Conservation (phyloP, 2,888 invertebrate genomes). For the Scaeva pyrastri region DNA sequence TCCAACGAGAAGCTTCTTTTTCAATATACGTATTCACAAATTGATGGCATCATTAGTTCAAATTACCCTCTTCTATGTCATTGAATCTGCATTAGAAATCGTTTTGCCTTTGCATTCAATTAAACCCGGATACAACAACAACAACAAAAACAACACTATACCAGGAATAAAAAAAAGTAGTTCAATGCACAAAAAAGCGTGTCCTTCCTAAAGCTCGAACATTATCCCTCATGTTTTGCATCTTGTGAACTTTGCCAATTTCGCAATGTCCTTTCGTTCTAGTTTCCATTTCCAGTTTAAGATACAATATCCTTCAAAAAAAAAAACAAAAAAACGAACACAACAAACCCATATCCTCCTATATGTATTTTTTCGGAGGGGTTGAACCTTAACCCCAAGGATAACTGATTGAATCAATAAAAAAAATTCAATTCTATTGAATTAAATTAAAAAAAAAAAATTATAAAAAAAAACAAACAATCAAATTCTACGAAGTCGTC, state of each 20-base stretch:
- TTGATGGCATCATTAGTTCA: conserved; percentile 65
- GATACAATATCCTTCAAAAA: conserved; percentile 6
- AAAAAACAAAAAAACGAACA: not conserved
- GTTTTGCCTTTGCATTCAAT: conserved; percentile 68
- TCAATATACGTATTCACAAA: conserved; percentile 36
- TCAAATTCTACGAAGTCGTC: conserved; percentile 35
- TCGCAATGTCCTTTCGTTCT: conserved; percentile 18
- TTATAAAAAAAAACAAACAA: conserved; percentile 18
- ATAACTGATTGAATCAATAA: conserved; percentile 60
- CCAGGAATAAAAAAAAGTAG: not conserved
- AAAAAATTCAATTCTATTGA: conserved; percentile 34
- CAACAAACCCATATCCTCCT: conserved; percentile 1
- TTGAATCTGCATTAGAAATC: conserved; percentile 74
- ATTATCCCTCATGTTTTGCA: conserved; percentile 46
- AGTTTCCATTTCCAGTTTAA: conserved; percentile 11
- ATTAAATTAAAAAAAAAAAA: conserved; percentile 4
- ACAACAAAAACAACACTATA: not conserved
- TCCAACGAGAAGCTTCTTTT: conserved; percentile 26
- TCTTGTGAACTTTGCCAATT: conserved; percentile 49
- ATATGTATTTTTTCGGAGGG: conserved; percentile 7
- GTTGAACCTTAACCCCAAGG: conserved; percentile 25
- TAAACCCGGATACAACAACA: conserved; percentile 21
- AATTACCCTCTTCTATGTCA: conserved; percentile 60
- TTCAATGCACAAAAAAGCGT: conserved; percentile 1
- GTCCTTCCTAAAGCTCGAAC: conserved; percentile 14